Base-by-base conservation (phyloP, 1,140 invertebrate genomes). In the Caenorhabditis tropicalis region DNA sequence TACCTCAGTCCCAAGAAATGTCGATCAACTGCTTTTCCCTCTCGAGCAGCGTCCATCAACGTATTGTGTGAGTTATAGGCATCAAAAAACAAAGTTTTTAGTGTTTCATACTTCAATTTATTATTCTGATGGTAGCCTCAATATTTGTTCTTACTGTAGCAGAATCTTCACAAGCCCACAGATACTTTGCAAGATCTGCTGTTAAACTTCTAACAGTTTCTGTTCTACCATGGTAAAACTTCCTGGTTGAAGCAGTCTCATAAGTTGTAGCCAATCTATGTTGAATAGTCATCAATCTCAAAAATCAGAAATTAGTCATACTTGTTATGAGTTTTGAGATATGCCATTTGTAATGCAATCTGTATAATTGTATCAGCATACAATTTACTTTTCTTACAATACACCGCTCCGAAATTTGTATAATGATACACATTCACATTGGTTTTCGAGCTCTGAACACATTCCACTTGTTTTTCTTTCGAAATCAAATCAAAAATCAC, bases 121-220 rank as follows among this genome's bases (percentile, higher is more conserved):
- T 9, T 12, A 0, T 29, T 60, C 12, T 31, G 2, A 31, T 21
- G 7, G 0, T 16, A n/a, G n/a, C n/a, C n/a, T n/a, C n/a, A n/a
- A n/a, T n/a, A n/a, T n/a, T n/a, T n/a, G n/a, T 6, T 39, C 27
- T 31, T 33, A 81, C 49, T n/a, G 81, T 58, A 9, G 49, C 29
- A 2, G 49, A 43, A 43, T 84, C 31, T 9, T 49, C 31, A 79
- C 39, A 43, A 3, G 82, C 82, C 24, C 24, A 29, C n/a, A 43
- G n/a, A 36, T 80, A 85, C 12, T 48, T 51, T 21, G n/a, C 56
- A 29, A 86, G n/a, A 24, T 82, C 84, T 12, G 48, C 31, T 1
- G 91, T 92, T 85, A 92, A 93, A 6, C 92, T 91, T 53, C 93
- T 88, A 53, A 92, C 89, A 19, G 92, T 93, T 88, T 93, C 93